Evolutionary conservation across 2,888 invertebrate species (phyloP).

Genomic region (Nomada ruficornis): DNA sequence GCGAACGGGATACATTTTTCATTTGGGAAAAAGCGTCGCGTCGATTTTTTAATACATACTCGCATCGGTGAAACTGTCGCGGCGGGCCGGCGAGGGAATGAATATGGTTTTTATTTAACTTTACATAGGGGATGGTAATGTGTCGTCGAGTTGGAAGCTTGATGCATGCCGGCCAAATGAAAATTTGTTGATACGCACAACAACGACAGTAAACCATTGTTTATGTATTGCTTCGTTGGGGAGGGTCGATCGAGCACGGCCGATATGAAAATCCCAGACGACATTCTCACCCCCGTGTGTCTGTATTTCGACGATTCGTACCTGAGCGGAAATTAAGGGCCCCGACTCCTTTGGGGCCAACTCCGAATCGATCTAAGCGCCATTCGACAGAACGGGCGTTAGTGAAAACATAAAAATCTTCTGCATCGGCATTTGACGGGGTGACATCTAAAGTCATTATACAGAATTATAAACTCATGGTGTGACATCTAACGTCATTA

Average conservation of each 20-base stretch:
- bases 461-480: too few relatives aligned
- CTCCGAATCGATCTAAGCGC: too few relatives aligned
- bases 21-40: conserved; percentile 20
- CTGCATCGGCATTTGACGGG: too few relatives aligned
- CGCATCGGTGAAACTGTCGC: not conserved
- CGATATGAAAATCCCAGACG: conserved; percentile 33
- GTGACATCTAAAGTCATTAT: too few relatives aligned
- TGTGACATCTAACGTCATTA: too few relatives aligned
- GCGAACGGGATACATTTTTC: conserved; percentile 54
- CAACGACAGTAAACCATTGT: conserved; percentile 51
- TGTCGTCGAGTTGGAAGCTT: conserved; percentile 56
- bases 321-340: not conserved
- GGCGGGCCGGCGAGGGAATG: not conserved
- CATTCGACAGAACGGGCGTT: too few relatives aligned
- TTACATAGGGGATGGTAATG: conserved; percentile 46
- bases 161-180: conserved; percentile 61
- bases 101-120: conserved; percentile 53
- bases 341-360: too few relatives aligned
- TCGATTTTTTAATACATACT: conserved; percentile 35
- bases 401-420: too few relatives aligned
- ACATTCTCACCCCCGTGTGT: not conserved
- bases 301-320: conserved; percentile 24
- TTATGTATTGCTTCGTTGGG: conserved; percentile 11
- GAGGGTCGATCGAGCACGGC: conserved; percentile 26
- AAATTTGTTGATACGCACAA: conserved; percentile 61